A percentile compares a stretch with the other conserved stretches of the same genome.
These are phyloP conservation scores for Alces alces DNA, from an alignment of 2,113 vertebrate species.

Conservation along the genomic window DNA sequence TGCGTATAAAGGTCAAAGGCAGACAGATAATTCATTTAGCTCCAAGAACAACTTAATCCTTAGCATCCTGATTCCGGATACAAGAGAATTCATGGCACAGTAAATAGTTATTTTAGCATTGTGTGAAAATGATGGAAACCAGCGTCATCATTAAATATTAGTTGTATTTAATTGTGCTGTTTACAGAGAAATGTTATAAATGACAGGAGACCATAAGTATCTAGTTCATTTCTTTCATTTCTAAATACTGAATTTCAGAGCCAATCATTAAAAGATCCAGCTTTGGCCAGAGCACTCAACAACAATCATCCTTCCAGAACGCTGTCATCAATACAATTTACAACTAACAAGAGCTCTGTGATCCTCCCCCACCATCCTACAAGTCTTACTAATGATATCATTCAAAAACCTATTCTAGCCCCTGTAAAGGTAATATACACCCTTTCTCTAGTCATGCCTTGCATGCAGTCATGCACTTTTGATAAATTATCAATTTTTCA, in stretches of 20 bases:
- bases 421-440: background rate
- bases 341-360: background rate
- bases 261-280: background rate
- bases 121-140: background rate
- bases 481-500: background rate
- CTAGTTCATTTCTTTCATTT: background rate
- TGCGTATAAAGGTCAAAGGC: background rate
- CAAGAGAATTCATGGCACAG: background rate
- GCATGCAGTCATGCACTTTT: background rate
- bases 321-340: background rate
- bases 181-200: slow-evolving; percentile 8
- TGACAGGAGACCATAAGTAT: background rate
- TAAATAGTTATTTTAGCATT: background rate
- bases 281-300: background rate
- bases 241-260: background rate
- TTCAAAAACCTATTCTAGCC: background rate
- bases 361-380: background rate
- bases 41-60: background rate
- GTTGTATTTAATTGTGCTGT: background rate
- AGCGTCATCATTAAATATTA: background rate
- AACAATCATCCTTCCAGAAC: background rate
- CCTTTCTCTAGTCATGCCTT: background rate
- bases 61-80: background rate
- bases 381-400: background rate
- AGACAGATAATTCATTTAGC: background rate